Conservation (phyloP, 2,113 vertebrate genomes). For the Rhinolophus ferrumequinum region DNA sequence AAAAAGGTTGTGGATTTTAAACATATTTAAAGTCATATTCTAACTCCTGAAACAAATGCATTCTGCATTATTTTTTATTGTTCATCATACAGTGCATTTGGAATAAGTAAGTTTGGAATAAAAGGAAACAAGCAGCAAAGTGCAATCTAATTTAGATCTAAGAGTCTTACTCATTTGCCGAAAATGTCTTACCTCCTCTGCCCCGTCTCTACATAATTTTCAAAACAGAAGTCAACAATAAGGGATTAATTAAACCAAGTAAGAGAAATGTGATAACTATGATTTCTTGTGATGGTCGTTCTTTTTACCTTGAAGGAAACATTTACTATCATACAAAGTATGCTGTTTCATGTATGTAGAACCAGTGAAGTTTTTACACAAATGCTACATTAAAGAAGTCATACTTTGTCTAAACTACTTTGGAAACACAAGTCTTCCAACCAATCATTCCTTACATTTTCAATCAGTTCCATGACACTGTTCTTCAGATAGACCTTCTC, state of each 20-base stretch:
- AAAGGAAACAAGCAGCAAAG: slow-evolving; percentile 15
- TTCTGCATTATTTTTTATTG: not conserved
- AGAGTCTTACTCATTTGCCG: slow-evolving; percentile 18
- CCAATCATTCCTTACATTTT: slow-evolving; percentile 84
- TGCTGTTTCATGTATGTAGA: not conserved
- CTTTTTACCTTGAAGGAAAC: not conserved
- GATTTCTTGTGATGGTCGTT: not conserved
- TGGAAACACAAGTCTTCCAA: not conserved
- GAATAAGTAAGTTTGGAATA: not conserved
- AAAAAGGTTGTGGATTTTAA: not conserved
- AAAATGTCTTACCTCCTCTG: not conserved
- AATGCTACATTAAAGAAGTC: not conserved
- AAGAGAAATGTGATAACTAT: slow-evolving; percentile 19
- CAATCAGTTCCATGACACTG: slow-evolving; percentile 95
- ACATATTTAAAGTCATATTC: slow-evolving; percentile 4
- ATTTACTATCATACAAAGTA: not conserved
- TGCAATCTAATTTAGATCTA: not conserved
- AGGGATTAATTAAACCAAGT: not conserved
- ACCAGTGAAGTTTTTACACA: slow-evolving; percentile 21
- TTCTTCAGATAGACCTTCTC: slow-evolving; percentile 97
- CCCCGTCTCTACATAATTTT: not conserved
- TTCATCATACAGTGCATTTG: not conserved
- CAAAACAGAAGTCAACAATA: slow-evolving; percentile 7
- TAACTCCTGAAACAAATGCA: slow-evolving; percentile 1
- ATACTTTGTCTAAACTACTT: not conserved